Evolutionary conservation across 2,888 invertebrate species (phyloP).

Genomic region (Plemyria rubiginata): DNA sequence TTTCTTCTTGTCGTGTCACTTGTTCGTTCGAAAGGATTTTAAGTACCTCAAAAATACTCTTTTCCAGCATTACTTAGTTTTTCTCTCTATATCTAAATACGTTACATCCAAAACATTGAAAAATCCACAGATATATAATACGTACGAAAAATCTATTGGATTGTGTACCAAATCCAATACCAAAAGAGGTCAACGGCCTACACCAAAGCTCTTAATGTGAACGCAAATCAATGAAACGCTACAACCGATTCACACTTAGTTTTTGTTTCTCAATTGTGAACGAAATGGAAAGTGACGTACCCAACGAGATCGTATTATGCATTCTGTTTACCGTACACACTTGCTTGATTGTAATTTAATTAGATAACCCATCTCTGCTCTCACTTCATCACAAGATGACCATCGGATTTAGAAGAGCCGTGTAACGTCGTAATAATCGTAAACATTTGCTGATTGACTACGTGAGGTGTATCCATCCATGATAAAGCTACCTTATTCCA

Average conservation of each 20-base stretch:
- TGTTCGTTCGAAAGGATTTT: too few relatives aligned
- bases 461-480: not conserved
- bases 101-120: too few relatives aligned
- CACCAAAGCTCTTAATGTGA: conserved; percentile 1
- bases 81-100: too few relatives aligned
- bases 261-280: conserved; percentile 32
- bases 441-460: not conserved
- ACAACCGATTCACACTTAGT: conserved; percentile 30
- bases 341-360: conserved; percentile 40
- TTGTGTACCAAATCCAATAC: not conserved
- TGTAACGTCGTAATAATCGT: not conserved
- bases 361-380: conserved; percentile 36
- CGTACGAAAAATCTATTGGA: too few relatives aligned
- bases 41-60: too few relatives aligned
- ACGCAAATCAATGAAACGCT: conserved; percentile 32
- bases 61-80: too few relatives aligned
- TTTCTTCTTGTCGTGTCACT: too few relatives aligned
- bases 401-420: conserved; percentile 32
- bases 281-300: conserved; percentile 49
- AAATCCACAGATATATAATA: too few relatives aligned
- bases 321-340: conserved; percentile 30
- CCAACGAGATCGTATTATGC: conserved; percentile 33
- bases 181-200: conserved; percentile 6
- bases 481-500: too few relatives aligned
- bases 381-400: conserved; percentile 31